Base-by-base conservation (phyloP, 1,140 invertebrate species). In the Cotesia typhae region DNA sequence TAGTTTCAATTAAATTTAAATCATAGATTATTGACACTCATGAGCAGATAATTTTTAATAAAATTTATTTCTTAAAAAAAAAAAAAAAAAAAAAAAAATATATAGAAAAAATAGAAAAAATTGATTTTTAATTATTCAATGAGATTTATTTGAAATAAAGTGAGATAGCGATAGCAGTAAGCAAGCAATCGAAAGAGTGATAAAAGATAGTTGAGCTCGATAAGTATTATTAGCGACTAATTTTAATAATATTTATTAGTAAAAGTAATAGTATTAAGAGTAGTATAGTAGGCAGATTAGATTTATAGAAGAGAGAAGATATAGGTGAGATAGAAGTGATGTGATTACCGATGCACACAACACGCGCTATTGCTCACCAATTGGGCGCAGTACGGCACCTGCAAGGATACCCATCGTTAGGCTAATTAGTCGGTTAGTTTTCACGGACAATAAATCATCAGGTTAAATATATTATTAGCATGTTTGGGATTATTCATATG, bases 311-410 rank as follows among this genome's bases (percentile, higher is more conserved):
- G 52, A 76, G 64, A 82, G 76, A 82, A 81, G 79, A 82, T 79
- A 85, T 84, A 85, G 83, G 84, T 85, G 84, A 85, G 84, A 78
- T 85, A 85, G 83, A 84, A 88, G 88, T 89, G 88, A 88, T 84
- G 89, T 88, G 89, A 89, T 94, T 94, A 94, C 93, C 93, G 92
- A 94, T 93, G 92, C 92, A 94, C 92, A 94, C 92, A 94, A 94
- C 92, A 93, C 92, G 92, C 92, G 91, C 91, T 91, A 94, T 94
- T 94, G 92, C 93, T 94, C 92, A 94, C 92, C 92, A 93, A 91
- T 92, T 93, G 92, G 90, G 92, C 92, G 90, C 93, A 94, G 92
- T 91, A 93, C 89, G 92, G 91, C 90, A 92, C 91, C 91, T 92
- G 92, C 89, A 92, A 91, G 89, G 88, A 89, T 90, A 90, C 87